These are phyloP conservation scores for Zapornia atra DNA, from an alignment of 2,113 vertebrate species.

Conservation along the genomic window DNA sequence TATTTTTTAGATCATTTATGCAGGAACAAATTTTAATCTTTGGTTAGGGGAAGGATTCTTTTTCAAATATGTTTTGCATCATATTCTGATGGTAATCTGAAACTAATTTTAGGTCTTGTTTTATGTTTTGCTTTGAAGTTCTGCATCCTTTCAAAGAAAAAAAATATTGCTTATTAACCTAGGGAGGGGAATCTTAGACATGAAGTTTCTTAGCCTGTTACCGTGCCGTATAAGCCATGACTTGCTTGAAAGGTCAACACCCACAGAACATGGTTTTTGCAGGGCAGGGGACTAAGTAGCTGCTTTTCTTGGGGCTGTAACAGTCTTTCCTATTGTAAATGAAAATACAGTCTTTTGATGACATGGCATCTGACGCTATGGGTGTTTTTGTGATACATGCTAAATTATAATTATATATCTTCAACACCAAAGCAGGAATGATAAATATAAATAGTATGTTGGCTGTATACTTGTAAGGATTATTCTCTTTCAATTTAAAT, in stretches of 20 bases:
- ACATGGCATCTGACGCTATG: background rate
- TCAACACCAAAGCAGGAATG: background rate
- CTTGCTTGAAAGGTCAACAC: constrained; percentile 40
- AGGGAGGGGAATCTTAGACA: background rate
- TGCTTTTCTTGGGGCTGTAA: background rate
- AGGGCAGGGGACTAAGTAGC: background rate
- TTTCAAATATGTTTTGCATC: background rate
- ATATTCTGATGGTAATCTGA: background rate
- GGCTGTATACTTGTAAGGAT: background rate
- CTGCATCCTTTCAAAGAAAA: background rate
- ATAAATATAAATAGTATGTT: background rate
- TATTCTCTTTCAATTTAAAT: background rate
- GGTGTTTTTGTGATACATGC: background rate
- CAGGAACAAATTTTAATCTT: background rate
- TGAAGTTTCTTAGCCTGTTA: background rate
- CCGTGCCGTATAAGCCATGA: background rate
- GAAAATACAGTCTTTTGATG: background rate
- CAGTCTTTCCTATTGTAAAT: background rate
- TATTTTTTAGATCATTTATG: background rate
- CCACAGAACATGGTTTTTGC: background rate
- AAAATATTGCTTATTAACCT: background rate
- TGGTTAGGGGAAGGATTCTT: background rate
- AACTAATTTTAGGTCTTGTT: background rate
- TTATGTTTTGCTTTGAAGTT: background rate
- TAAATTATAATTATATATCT: background rate